Evolutionary conservation across 2,888 invertebrate species (phyloP), one percentile per base, ranked within the genome.

Genomic region (Scaptomyza polygonia): DNA sequence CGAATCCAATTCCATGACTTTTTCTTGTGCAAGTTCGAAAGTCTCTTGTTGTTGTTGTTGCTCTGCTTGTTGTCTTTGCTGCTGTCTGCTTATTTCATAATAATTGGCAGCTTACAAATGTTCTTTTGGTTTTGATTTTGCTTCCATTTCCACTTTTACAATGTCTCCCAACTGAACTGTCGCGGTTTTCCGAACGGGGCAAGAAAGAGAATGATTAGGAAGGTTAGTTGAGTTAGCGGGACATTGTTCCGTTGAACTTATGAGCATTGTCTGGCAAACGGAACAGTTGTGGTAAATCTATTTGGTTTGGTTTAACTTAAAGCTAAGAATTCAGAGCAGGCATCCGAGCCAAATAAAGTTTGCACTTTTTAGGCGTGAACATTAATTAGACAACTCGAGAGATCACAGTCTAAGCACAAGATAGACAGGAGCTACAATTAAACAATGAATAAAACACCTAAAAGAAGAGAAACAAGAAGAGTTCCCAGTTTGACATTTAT

Each of bases 71-170:
- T 59, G 45, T 30, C 32, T 45, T 2, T 44, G 54, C 32, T 62
- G 51, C 65, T 68, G 76, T 74, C 81, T 74, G 47, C 51, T 66
- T 66, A 68, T 80, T 82, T 82, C 82, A 82, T 82, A 82, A 82
- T 82, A 82, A 82, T 82, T 82, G 86, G 86, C 82, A 82, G 83
- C 80, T 82, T 83, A 79, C 83, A 83, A 82, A 82, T 82, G 80
- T 82, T 79, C 78, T 83, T 83, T 82, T 47, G 72, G 72, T 72
- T 82, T 82, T 83, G 80, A 85, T 85, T 71, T 73, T 48, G 54
- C 54, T 67, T 67, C 81, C 52, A 71, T 66, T 65, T 74, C 64
- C 34, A 67, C 51, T 77, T 39, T 16, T 54, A 52, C 42, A 62
- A 39, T 49, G 62, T 52, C 59, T 55, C 65, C 61, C 57, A 51